Evolutionary conservation across 2,888 invertebrate species (phyloP).

Genomic region (Archips crataeganus): DNA sequence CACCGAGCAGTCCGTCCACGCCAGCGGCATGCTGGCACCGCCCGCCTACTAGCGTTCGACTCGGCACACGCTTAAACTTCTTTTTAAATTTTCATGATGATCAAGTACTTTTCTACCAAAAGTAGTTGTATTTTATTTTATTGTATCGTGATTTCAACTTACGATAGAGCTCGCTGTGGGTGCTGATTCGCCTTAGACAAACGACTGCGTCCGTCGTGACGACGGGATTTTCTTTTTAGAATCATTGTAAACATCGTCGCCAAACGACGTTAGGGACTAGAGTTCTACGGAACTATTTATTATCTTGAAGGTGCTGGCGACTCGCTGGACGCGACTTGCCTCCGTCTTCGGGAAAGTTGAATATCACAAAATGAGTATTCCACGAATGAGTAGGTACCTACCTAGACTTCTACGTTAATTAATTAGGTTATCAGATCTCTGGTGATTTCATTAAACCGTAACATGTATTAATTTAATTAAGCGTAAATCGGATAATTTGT

Average conservation of each 20-base stretch:
- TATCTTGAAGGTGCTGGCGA: slow-evolving; percentile 82
- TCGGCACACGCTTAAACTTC: slow-evolving; percentile 53
- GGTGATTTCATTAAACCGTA: slow-evolving; percentile 76
- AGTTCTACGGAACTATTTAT: slow-evolving; percentile 71
- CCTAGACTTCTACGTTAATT: slow-evolving; percentile 71
- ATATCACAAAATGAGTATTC: slow-evolving; percentile 77
- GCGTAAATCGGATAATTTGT: slow-evolving; percentile 71
- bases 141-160: slow-evolving; percentile 63
- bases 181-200: slow-evolving; percentile 55
- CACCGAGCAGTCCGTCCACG: slow-evolving; percentile 84
- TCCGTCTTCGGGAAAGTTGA: slow-evolving; percentile 74
- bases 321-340: slow-evolving; percentile 79
- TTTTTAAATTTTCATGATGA: slow-evolving; percentile 49
- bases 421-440: slow-evolving; percentile 78
- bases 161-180: slow-evolving; percentile 64
- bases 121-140: slow-evolving; percentile 75
- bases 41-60: slow-evolving; percentile 79
- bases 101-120: slow-evolving; percentile 79
- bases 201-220: slow-evolving; percentile 58
- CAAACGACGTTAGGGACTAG: slow-evolving; percentile 67
- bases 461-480: slow-evolving; percentile 77
- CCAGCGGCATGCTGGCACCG: slow-evolving; percentile 84
- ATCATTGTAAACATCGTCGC: slow-evolving; percentile 60
- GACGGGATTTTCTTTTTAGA: slow-evolving; percentile 63
- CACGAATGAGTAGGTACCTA: slow-evolving; percentile 68